Base-by-base conservation (phyloP, 2,888 invertebrate species). In the Agriopis leucophaearia region DNA sequence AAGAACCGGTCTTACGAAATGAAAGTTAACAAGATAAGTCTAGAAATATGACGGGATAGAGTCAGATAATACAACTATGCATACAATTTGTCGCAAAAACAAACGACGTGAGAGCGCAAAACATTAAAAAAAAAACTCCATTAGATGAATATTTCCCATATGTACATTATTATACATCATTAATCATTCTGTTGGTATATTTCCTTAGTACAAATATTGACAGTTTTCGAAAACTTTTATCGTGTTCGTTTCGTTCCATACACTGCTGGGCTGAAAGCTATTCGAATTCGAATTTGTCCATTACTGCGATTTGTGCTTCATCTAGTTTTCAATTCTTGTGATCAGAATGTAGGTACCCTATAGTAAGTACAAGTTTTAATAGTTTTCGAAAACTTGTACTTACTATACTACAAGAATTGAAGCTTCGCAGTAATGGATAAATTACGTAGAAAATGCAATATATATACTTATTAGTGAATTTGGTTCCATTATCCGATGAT, bases 1-100 rank as follows among this genome's bases (percentile, higher is more conserved):
- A 48, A 61, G 56, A 71, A 74, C 75, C 65, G 63, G 74, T 75
- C 58, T 65, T 62, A 48, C 52, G 60, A 74, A 70, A 74, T 71
- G 72, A 75, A 74, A 75, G 75, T 72, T 65, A 59, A 66, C 66
- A 60, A 47, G 65, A 70, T 71, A 61, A 67, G 42, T 52, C 48
- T 54, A 59, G 64, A 60, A 65, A 59, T 63, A 57, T 58, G 36
- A 38, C 15, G 12, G 27, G 56, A 54, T 62, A 62, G 27, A 57
- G 44, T 18, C 36, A 58, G 38, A 16, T 59, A 48, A 57, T 42
- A n/a, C 12, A 16, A 45, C 45, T 27, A 27, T 4, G 27, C 16
- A 18, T 38, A 59, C 38, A 48, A 10, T 58, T 47, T 58, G 58
- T 58, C 58, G 58, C 58, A 58, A 47, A 57, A 45, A 57, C 7